Conservation (phyloP, 2,797 vertebrate species). For the Megaceryle alcyon region DNA sequence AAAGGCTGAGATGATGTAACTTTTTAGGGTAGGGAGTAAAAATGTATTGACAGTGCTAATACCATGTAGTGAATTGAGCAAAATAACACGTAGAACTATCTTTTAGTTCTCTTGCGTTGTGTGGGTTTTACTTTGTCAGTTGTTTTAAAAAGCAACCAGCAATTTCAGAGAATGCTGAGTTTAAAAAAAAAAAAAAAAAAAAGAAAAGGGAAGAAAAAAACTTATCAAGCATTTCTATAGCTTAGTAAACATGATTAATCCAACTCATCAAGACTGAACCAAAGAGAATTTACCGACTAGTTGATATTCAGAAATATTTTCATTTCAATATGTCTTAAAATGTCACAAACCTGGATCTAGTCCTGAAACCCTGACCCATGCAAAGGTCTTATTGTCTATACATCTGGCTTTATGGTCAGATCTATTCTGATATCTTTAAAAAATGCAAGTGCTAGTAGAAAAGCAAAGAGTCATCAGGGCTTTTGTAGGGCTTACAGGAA, state of each 20-base stretch:
- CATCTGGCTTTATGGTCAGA: background rate
- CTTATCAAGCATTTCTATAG: slow-evolving; percentile 5
- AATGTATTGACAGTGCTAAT: background rate
- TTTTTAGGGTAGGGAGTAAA: background rate
- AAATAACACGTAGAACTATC: background rate
- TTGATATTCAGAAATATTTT: background rate
- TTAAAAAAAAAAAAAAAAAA: background rate
- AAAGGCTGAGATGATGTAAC: slow-evolving; percentile 25
- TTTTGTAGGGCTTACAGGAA: background rate
- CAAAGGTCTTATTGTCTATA: background rate
- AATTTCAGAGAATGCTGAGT: slow-evolving; percentile 48
- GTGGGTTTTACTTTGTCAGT: slow-evolving; percentile 45
- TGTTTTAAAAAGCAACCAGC: slow-evolving; percentile 39
- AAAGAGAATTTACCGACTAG: background rate
- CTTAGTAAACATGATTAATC: slow-evolving; percentile 20
- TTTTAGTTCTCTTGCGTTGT: slow-evolving; percentile 22
- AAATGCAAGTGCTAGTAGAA: background rate
- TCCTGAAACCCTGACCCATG: background rate
- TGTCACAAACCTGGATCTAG: background rate
- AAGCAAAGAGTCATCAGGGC: background rate
- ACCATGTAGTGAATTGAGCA: slow-evolving; percentile 16
- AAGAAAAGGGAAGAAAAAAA: background rate
- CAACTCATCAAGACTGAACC: background rate
- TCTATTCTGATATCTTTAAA: background rate
- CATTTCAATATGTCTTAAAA: background rate